Percentiles rank a stretch among this genome's conserved stretches.
Conservation (phyloP, 2,797 vertebrate species). For the Momotus momota region DNA sequence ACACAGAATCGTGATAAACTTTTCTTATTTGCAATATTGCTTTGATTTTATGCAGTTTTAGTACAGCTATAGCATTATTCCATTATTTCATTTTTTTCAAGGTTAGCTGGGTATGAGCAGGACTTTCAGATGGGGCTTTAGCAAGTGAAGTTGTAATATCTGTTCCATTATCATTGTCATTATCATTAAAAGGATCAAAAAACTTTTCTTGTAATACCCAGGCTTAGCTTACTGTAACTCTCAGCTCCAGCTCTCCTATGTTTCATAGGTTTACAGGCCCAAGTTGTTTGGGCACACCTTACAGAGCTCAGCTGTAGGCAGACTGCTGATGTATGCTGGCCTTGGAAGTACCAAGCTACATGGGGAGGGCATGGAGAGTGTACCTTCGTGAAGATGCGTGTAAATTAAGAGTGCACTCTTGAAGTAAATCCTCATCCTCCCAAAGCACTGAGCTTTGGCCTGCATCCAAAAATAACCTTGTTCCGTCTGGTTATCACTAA, state of each 20-base stretch:
- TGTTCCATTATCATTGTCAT: background rate
- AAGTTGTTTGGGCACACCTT: background rate
- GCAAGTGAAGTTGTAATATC: background rate
- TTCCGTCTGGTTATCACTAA: background rate
- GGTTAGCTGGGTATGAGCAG: background rate
- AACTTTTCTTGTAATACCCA: background rate
- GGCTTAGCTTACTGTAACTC: background rate
- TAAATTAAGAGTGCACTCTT: accelerated
- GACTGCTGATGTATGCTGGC: background rate
- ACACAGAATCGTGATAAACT: background rate
- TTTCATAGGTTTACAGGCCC: background rate
- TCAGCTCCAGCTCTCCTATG: background rate
- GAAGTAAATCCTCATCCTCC: background rate
- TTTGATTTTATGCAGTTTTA: conserved; percentile 9
- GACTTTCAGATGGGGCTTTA: background rate
- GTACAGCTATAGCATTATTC: background rate
- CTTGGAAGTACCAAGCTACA: background rate
- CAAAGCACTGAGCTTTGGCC: background rate
- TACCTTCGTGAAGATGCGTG: accelerated
- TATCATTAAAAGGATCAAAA: background rate
- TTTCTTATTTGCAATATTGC: background rate
- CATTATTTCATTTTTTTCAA: background rate
- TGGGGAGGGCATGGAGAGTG: background rate
- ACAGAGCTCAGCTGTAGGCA: background rate
- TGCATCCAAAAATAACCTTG: background rate